Evolutionary conservation across 2,888 invertebrate species (phyloP), one percentile per base, ranked within the genome.

Genomic region (Tortrix viridana): DNA sequence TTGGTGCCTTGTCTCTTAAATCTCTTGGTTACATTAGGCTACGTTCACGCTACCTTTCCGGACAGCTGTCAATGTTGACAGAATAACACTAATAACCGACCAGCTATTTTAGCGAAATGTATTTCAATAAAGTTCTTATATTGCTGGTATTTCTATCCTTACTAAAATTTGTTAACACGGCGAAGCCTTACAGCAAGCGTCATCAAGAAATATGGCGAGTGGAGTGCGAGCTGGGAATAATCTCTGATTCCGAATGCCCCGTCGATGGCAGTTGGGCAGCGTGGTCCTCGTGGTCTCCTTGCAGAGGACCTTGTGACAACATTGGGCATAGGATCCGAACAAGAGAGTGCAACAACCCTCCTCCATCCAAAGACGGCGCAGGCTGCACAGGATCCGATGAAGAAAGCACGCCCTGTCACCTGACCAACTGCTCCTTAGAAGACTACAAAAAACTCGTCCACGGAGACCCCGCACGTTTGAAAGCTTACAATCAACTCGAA

Each of bases 251-350:
- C 1, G 85, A 88, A 1, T 92, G 89, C 61, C 92, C 93, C 0
- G 75, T 89, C 4, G 91, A 93, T 57, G 93, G 93, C 14, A 87
- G 88, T 14, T 93, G 93, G 93, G 80, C 88, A 0, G 67, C 86
- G 1, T 93, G 93, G 93, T 77, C 80, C 6, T 61, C 83, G 0
- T 93, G 93, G 93, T 84, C 86, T 0, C 53, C 72, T 0, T 93
- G 93, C 66, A 79, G 73, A 12, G 93, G 93, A 6, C 69, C 79
- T n/a, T 93, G 93, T 68, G 93, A 92, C 37, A 85, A 83, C 58
- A 70, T 81, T 5, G 93, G 93, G 1, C 84, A 85, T 55, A 85
- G 84, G 19, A 81, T 71, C 46, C 81, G 92, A 65, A 72, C 66
- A 14, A 82, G 93, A 65, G 77, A 80, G 49, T 93, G 93, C 66